Evolutionary conservation across 1,140 invertebrate genomes (phyloP).

Genomic region (Thaumetopoea pityocampa): DNA sequence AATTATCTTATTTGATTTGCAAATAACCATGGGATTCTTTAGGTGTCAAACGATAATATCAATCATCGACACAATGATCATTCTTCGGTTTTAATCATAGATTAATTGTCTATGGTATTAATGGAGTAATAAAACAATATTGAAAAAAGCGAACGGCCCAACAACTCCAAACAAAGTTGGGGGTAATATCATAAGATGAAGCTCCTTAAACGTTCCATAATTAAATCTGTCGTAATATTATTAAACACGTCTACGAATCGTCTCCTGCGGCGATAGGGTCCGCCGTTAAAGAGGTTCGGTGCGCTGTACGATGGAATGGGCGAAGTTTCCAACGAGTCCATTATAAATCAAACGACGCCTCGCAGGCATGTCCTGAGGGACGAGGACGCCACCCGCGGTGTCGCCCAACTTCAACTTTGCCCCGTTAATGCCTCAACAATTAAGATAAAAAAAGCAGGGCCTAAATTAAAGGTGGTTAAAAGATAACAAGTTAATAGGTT

Average conservation of each 20-base stretch:
- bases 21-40: no score
- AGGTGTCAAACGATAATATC: no score
- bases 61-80: no score
- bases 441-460: conserved; percentile 74
- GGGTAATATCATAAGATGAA: conserved; percentile 55
- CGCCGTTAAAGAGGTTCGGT: conserved; percentile 69
- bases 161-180: conserved; percentile 41
- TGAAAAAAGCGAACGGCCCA: conserved; percentile 16
- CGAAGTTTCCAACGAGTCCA: conserved; percentile 73
- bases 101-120: conserved; percentile 2
- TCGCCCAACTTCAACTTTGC: conserved; percentile 65
- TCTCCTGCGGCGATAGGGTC: conserved; percentile 69
- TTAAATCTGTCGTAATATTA: conserved; percentile 76
- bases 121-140: conserved; percentile 9
- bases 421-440: conserved; percentile 71
- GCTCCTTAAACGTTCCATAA: conserved; percentile 68
- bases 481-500: conserved; percentile 72
- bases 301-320: conserved; percentile 63
- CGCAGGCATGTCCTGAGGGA: conserved; percentile 70
- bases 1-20: no score
- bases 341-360: conserved; percentile 76
- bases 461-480: conserved; percentile 72
- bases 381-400: conserved; percentile 50
- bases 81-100: no score
- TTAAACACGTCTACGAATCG: conserved; percentile 74